phyloP scores from a whole-genome alignment of 1,140 invertebrate genomes.

The Metopolophium dirhodum region DNA sequence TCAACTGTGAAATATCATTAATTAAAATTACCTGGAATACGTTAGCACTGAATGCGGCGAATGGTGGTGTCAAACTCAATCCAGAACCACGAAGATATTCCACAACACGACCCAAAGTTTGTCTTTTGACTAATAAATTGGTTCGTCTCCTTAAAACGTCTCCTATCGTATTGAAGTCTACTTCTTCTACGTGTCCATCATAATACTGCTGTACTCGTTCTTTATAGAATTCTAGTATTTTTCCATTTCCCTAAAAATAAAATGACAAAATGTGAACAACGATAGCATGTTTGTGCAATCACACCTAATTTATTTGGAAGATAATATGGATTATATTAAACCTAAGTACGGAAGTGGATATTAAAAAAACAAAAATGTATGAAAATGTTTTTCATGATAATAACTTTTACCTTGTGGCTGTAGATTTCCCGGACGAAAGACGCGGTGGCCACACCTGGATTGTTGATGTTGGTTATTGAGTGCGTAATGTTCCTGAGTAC shows the following conservation, averaged over 20 bases:
- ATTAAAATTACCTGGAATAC: conserved; percentile 72
- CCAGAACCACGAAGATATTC: conserved; percentile 78
- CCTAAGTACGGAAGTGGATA: not conserved
- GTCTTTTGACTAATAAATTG: conserved; percentile 78
- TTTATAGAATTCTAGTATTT: conserved; percentile 82
- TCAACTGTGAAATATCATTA: not conserved
- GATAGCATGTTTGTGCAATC: too few species aligned
- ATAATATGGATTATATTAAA: not conserved
- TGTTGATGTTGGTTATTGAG: conserved; percentile 69
- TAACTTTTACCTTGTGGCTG: conserved; percentile 70
- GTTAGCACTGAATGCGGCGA: conserved; percentile 79
- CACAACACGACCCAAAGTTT: conserved; percentile 76
- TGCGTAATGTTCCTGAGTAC: conserved; percentile 84
- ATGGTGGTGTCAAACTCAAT: conserved; percentile 73
- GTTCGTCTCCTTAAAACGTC: conserved; percentile 78
- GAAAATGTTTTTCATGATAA: not conserved
- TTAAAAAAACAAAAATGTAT: not conserved
- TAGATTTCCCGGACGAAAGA: conserved; percentile 80
- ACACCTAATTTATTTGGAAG: not conserved
- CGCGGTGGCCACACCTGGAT: conserved; percentile 74
- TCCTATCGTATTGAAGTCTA: conserved; percentile 79
- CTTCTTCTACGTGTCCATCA: conserved; percentile 81
- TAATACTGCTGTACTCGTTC: conserved; percentile 85
- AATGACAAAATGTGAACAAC: not conserved
- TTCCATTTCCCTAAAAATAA: conserved; percentile 69